Percentiles rank a stretch among this genome's conserved stretches.
Evolutionary conservation across 35 echinoderm and acorn worm genomes (phyloP).

Genomic region (Lytechinus pictus): DNA sequence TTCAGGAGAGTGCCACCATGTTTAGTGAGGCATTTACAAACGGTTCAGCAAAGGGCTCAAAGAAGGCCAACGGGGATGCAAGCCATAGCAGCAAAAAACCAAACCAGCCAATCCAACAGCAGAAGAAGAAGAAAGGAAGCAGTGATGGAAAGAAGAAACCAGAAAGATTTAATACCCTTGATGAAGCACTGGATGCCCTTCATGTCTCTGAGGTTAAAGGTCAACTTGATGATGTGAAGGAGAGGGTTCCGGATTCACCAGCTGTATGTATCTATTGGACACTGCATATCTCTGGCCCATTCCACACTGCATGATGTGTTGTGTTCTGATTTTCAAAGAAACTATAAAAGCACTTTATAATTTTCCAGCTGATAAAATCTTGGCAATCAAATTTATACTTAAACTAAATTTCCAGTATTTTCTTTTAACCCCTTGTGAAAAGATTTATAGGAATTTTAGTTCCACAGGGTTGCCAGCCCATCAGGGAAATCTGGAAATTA

Average conservation of each 20-base stretch:
- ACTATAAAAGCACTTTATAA: no score
- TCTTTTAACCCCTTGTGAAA: no score
- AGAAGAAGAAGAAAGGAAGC: conserved; percentile 64
- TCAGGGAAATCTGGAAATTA: no score
- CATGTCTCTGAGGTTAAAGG: conserved; percentile 65
- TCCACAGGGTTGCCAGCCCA: no score
- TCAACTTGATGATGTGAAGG: conserved; percentile 74
- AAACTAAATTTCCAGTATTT: no score
- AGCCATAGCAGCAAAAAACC: conserved; percentile 53
- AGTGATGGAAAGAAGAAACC: conserved; percentile 62
- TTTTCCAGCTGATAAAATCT: no score
- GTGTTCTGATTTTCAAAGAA: no score
- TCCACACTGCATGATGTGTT: no score
- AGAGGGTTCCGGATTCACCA: conserved; percentile 64
- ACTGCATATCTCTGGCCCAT: no score
- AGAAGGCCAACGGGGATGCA: conserved; percentile 45
- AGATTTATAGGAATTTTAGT: no score
- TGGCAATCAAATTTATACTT: no score
- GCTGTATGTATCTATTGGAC: conserved; percentile 56
- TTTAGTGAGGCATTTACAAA: conserved; percentile 50
- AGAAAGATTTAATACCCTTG: conserved; percentile 59
- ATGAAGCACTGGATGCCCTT: conserved; percentile 73
- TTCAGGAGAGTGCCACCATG: conserved; percentile 46
- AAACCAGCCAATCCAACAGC: conserved; percentile 9
- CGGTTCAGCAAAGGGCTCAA: neutral